Evolutionary conservation across 1,140 invertebrate species (phyloP), one percentile per base, ranked within the genome.

Genomic region (Aricia agestis): DNA sequence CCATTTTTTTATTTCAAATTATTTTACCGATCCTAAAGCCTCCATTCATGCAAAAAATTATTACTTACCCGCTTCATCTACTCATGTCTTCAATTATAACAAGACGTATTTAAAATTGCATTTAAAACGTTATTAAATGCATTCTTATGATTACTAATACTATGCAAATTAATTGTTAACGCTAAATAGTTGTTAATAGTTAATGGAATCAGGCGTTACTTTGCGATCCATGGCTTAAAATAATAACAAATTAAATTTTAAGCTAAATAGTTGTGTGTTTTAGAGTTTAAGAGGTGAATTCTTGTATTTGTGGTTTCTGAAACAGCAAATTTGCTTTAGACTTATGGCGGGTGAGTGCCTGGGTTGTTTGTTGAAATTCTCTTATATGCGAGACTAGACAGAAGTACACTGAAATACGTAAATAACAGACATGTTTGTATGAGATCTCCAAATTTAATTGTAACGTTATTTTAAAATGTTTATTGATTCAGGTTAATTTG

Each of bases 301-400:
- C 59, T 63, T 63, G 59, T 31, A 63, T 67, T 45, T 67, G 66
- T 36, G 66, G 66, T 67, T 67, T 13, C n/a, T 45, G 42, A 67
- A 67, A 67, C 66, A 67, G 66, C 42, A 45, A 67, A 67, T 45
- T 63, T 45, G 66, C 36, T 67, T 67, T 67, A 67, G 66, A 67
- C 42, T 67, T 67, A 18, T 17, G 36, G 66, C 41, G 36, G 17
- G 66, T 45, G 66, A 63, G 66, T 36, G 66, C 42, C 42, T 67
- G 66, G 42, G 42, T 52, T 67, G 66, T 67, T 67, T 67, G 42
- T 19, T 45, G 66, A 67, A 45, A 45, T 67, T 67, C 17, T 63
- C 19, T 63, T 63, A 11, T 4, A 36, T 25, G 59, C 17, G 7
- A 63, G 59, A 25, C 59, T 25, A 63, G 59, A 63, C 59, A 61